phyloP scores from a whole-genome alignment of 2,113 vertebrate species.

The Myrmophylax atrothorax region DNA sequence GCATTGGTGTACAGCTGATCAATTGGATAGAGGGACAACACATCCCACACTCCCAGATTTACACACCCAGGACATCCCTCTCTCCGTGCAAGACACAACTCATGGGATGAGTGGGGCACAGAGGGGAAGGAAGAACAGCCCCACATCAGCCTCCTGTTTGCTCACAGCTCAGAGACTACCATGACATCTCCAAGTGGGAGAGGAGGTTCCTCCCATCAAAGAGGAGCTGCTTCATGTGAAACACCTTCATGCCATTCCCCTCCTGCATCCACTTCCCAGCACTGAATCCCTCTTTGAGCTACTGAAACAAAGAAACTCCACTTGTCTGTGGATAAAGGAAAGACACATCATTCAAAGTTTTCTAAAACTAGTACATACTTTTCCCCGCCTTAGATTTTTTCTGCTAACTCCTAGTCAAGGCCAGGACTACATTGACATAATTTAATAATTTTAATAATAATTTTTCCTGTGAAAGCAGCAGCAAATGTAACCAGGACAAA shows the following conservation, averaged over 20 bases:
- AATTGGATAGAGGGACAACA: background rate
- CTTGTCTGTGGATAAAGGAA: background rate
- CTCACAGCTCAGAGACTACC: background rate
- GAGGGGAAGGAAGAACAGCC: rapidly evolving
- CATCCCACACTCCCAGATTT: rapidly evolving
- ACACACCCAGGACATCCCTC: rapidly evolving
- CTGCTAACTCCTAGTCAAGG: background rate
- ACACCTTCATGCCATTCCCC: no score
- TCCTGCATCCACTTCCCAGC: rapidly evolving
- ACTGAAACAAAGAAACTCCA: background rate
- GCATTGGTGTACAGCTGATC: background rate
- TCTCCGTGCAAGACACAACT: background rate
- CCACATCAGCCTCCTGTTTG: background rate
- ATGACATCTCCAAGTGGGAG: rapidly evolving
- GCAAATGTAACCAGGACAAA: background rate
- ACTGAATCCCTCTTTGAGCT: background rate
- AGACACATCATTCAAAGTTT: background rate
- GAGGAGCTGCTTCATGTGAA: background rate
- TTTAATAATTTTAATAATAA: background rate
- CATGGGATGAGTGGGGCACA: background rate
- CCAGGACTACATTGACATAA: background rate
- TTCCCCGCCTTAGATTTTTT: background rate
- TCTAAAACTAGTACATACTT: background rate
- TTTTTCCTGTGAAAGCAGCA: background rate
- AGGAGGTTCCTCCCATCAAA: background rate